These are phyloP conservation scores for Mercenaria mercenaria DNA, from an alignment of 1,140 invertebrate genomes.

Conservation along the genomic window DNA sequence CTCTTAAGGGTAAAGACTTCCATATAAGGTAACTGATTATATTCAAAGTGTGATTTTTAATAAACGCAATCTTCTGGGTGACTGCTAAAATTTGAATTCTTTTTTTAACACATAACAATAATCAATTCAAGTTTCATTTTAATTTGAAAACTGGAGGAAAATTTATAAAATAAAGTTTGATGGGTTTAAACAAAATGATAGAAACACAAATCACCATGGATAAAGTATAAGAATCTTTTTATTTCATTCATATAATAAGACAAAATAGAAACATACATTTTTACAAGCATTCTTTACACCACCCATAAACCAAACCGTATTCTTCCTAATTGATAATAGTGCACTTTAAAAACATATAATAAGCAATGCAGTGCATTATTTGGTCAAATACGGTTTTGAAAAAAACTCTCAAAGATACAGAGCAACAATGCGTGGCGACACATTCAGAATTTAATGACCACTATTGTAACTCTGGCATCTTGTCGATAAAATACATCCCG, in stretches of 20 bases:
- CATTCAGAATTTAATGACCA: neutral
- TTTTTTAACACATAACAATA: neutral
- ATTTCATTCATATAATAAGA: neutral
- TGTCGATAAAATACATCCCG: neutral
- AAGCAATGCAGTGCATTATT: neutral
- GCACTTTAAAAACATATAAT: neutral
- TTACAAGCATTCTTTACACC: neutral
- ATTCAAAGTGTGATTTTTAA: constrained; percentile 20
- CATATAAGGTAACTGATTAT: constrained; percentile 45
- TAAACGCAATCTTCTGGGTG: constrained; percentile 36
- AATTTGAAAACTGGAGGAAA: neutral
- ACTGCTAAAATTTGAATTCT: neutral
- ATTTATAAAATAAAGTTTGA: neutral
- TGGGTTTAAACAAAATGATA: neutral
- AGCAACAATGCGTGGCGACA: neutral
- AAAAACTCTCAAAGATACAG: neutral
- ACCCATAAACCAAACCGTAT: neutral
- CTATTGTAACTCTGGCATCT: neutral
- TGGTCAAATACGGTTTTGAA: neutral
- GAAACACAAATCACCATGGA: neutral
- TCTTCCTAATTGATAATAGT: neutral
- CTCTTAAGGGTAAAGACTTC: constrained; percentile 28
- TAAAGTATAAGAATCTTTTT: neutral
- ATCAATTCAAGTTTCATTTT: neutral
- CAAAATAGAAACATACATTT: neutral